phyloP scores from a whole-genome alignment of 2,797 vertebrate genomes.

The Nothura maculosa region DNA sequence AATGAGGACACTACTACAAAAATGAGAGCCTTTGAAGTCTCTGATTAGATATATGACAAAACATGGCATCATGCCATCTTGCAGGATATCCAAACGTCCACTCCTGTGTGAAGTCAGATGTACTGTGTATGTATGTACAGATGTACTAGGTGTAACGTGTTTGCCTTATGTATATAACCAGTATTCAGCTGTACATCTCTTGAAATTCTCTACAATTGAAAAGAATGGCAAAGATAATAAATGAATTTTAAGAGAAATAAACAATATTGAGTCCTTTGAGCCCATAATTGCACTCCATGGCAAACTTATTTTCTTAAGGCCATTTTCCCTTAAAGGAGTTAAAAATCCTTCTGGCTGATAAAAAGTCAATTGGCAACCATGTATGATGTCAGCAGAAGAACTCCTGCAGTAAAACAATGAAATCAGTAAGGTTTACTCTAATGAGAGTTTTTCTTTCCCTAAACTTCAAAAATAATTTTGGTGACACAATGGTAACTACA shows the following conservation, averaged over 20 bases:
- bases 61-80: constrained; percentile 42
- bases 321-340: constrained; percentile 62
- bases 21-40: constrained; percentile 2
- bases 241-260: constrained; percentile 73
- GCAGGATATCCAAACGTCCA: constrained; percentile 61
- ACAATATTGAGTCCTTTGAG: constrained; percentile 71
- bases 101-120: constrained; percentile 68
- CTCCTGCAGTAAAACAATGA: constrained; percentile 49
- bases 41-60: constrained; percentile 60
- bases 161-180: constrained; percentile 69
- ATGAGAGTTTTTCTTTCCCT: constrained; percentile 63
- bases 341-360: constrained; percentile 33
- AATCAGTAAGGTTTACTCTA: constrained; percentile 74
- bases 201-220: constrained; percentile 72
- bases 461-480: constrained; percentile 75
- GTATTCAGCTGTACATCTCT: constrained; percentile 65
- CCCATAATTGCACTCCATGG: constrained; percentile 47
- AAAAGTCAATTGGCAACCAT: constrained; percentile 58
- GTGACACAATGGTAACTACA: constrained; percentile 58
- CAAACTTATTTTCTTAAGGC: constrained; percentile 60
- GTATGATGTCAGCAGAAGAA: constrained; percentile 28
- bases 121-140: too few relatives aligned
- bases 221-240: constrained; percentile 72
- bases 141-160: constrained; percentile 61
- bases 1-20: constrained; percentile 25